Conservation (phyloP, 2,888 invertebrate genomes). For the Limnephilus auricula region DNA sequence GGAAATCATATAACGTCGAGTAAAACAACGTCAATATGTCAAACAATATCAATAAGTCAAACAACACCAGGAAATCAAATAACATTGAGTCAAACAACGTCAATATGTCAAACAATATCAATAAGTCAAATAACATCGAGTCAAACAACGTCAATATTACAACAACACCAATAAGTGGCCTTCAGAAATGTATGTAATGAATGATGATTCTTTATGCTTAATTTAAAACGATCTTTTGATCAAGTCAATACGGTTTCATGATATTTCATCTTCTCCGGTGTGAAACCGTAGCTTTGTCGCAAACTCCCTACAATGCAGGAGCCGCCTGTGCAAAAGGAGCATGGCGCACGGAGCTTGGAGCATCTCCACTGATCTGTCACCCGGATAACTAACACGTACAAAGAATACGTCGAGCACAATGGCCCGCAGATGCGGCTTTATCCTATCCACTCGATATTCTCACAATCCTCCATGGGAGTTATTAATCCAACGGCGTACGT, state of each 20-base stretch:
- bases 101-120: too few species aligned
- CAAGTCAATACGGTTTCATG: neutral
- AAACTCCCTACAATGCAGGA: neutral
- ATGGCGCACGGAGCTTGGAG: neutral
- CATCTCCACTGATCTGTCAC: neutral
- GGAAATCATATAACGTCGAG: too few species aligned
- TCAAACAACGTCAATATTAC: too few species aligned
- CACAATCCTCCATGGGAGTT: neutral
- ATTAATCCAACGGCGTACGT: conserved; percentile 9
- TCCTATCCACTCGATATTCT: conserved; percentile 1
- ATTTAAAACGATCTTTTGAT: neutral
- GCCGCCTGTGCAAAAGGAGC: neutral
- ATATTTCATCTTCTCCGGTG: neutral
- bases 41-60: too few species aligned
- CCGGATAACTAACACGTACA: conserved; percentile 7
- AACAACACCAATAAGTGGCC: too few species aligned
- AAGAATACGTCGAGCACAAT: neutral
- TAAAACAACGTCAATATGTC: too few species aligned
- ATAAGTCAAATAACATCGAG: too few species aligned
- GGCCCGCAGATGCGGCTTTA: conserved; percentile 4
- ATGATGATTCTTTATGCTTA: too few species aligned
- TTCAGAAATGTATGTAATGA: too few species aligned
- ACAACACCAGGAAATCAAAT: too few species aligned
- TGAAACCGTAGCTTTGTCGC: neutral
- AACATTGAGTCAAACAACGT: too few species aligned